phyloP scores from a whole-genome alignment of 2,888 invertebrate genomes.

The Perdita meconis region DNA sequence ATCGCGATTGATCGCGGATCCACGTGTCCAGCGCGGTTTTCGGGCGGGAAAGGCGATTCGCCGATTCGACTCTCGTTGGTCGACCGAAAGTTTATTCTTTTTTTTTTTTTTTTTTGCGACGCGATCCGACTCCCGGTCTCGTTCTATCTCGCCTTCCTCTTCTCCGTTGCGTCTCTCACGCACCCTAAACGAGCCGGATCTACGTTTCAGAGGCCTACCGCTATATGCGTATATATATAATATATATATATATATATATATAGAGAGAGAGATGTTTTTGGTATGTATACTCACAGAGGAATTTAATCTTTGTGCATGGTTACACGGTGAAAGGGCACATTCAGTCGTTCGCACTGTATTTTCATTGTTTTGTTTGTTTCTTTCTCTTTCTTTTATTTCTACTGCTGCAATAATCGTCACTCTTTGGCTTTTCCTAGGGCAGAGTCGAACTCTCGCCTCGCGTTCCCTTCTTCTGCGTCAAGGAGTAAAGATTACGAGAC shows the following conservation, averaged over 20 bases:
- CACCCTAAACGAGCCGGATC: constrained; percentile 30
- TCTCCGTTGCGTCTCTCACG: not conserved
- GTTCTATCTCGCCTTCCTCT: not conserved
- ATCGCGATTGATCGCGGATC: not conserved
- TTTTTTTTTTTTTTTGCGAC: not conserved
- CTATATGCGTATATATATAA: not conserved
- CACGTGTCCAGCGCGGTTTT: not conserved
- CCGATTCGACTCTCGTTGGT: constrained; percentile 33
- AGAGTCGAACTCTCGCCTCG: not conserved
- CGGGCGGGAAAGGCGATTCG: constrained; percentile 32
- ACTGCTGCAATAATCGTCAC: constrained; percentile 78
- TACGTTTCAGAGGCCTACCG: constrained; percentile 17
- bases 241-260: not conserved
- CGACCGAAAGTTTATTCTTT: not conserved
- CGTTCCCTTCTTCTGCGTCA: constrained; percentile 35
- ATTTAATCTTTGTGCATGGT: constrained; percentile 80
- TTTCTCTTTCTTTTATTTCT: constrained; percentile 77
- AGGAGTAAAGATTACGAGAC: constrained; percentile 77
- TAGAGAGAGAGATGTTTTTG: too few species aligned
- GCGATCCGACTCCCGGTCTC: not conserved
- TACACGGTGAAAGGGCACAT: constrained; percentile 82
- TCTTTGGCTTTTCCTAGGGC: constrained; percentile 1
- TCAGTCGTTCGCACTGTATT: constrained; percentile 83
- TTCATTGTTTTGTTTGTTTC: too few species aligned
- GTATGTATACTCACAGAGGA: constrained; percentile 67